Percentiles rank a stretch among this genome's conserved stretches.
phyloP scores from a whole-genome alignment of 2,888 invertebrate species.

The Pteria penguin region DNA sequence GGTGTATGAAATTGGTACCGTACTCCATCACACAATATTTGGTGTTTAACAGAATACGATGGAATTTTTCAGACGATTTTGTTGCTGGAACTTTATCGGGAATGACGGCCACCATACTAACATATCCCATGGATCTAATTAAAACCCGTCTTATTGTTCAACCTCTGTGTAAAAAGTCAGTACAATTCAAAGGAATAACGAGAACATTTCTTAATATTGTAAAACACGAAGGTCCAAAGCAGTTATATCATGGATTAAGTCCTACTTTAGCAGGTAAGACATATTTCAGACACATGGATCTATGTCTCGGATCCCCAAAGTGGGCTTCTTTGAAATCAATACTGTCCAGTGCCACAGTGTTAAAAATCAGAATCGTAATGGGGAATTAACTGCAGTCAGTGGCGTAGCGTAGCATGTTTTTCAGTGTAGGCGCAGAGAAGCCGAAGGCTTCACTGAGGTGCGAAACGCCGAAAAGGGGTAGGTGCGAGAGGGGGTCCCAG shows the following conservation, averaged over 20 bases:
- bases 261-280: slow-evolving; percentile 19
- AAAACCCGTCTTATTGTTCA: slow-evolving; percentile 29
- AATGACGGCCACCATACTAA: slow-evolving; percentile 14
- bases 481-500: too few species aligned
- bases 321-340: too few species aligned
- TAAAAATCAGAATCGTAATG: too few species aligned
- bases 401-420: too few species aligned
- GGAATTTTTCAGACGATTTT: slow-evolving; percentile 29
- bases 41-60: slow-evolving; percentile 16
- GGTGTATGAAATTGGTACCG: slow-evolving; percentile 28
- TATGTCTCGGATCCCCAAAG: too few species aligned
- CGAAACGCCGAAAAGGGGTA: too few species aligned
- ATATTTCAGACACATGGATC: too few species aligned
- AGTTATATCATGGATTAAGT: slow-evolving; percentile 18
- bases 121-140: slow-evolving; percentile 28
- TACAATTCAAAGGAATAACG: slow-evolving; percentile 13
- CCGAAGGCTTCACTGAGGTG: too few species aligned
- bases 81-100: slow-evolving; percentile 19
- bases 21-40: slow-evolving; percentile 18
- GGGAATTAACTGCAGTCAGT: too few species aligned
- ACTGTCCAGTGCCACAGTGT: too few species aligned
- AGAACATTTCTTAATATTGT: slow-evolving; percentile 10
- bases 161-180: not conserved
- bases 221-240: slow-evolving; percentile 4
- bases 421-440: too few species aligned